These are phyloP conservation scores for Piprites chloris DNA, from an alignment of 2,113 vertebrate species.

Conservation along the genomic window DNA sequence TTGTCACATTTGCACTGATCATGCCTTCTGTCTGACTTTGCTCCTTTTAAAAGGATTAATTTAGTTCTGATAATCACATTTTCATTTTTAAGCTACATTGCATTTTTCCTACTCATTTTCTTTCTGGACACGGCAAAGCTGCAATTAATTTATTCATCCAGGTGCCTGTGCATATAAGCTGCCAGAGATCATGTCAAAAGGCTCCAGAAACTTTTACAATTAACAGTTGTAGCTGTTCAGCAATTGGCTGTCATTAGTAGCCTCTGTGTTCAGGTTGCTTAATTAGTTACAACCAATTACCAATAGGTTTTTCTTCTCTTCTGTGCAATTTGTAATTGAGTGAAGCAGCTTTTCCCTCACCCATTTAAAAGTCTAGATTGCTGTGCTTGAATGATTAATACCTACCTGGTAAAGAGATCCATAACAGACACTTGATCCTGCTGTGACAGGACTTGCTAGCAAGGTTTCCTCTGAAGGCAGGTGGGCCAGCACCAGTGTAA, in stretches of 20 bases:
- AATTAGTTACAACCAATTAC: slow-evolving; percentile 34
- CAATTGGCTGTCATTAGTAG: background rate
- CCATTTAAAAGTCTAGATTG: background rate
- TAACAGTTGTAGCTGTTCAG: slow-evolving; percentile 4
- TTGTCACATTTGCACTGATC: background rate
- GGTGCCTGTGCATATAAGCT: background rate
- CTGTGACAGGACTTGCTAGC: background rate
- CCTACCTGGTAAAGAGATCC: background rate
- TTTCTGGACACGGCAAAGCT: background rate
- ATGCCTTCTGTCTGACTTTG: background rate
- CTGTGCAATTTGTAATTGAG: background rate
- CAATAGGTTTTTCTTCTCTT: background rate
- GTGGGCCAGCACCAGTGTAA: fast-evolving
- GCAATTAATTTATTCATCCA: slow-evolving; percentile 16
- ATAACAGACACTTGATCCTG: background rate
- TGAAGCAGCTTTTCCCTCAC: background rate
- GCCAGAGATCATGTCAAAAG: slow-evolving; percentile 5
- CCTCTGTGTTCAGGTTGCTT: background rate
- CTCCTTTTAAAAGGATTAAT: background rate
- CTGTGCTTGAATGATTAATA: slow-evolving; percentile 8
- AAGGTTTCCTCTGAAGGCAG: background rate
- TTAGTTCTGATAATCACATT: background rate
- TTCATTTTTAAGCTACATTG: background rate
- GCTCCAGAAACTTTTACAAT: slow-evolving; percentile 35
- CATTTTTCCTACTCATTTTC: background rate